Conservation (phyloP, 1,140 invertebrate genomes). For the Bombus sibiricus region DNA sequence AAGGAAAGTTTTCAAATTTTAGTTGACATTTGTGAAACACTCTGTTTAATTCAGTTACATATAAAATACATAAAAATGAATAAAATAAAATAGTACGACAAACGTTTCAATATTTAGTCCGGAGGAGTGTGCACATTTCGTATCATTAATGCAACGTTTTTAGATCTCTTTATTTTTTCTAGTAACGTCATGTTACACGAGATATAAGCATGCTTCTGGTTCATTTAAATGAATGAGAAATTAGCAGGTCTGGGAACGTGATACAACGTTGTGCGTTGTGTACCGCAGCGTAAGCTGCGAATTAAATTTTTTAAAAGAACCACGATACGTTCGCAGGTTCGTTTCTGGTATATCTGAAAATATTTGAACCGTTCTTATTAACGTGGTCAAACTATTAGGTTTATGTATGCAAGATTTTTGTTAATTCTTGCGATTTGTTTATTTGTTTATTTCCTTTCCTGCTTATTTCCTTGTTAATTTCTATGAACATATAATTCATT, state of each 20-base stretch:
- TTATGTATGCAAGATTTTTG: neutral
- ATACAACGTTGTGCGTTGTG: neutral
- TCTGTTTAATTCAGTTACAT: too few species aligned
- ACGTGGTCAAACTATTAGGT: too few species aligned
- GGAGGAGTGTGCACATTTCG: neutral
- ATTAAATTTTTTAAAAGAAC: neutral
- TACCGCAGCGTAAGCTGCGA: neutral
- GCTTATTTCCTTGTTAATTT: too few species aligned
- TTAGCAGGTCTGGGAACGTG: neutral
- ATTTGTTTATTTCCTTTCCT: too few species aligned
- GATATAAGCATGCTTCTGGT: neutral
- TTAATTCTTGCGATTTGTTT: neutral
- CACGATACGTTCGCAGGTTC: neutral
- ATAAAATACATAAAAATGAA: too few species aligned
- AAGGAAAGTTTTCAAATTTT: too few species aligned
- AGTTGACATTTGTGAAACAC: too few species aligned
- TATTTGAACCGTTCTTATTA: neutral
- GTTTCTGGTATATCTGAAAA: neutral
- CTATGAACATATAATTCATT: too few species aligned
- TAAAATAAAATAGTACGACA: neutral
- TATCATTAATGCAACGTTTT: neutral
- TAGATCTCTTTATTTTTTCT: neutral
- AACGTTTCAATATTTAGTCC: neutral
- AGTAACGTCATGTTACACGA: neutral
- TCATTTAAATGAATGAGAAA: slow-evolving; percentile 20